Evolutionary conservation across 2,888 invertebrate species (phyloP).

Genomic region (Philaethria dido): DNA sequence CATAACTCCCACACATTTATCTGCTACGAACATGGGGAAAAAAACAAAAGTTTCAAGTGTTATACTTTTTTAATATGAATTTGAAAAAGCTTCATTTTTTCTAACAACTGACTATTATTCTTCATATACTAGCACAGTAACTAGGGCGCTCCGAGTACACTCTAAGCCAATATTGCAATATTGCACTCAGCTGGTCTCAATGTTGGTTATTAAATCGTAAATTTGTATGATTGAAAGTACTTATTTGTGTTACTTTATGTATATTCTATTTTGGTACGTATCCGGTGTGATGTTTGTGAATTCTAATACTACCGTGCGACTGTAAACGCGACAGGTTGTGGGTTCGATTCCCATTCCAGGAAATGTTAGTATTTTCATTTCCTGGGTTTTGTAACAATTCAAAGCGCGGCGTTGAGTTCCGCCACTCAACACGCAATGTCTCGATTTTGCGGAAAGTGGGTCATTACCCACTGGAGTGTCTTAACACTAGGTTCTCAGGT

Average conservation of each 20-base stretch:
- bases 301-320: too few relatives aligned
- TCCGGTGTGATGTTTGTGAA: not conserved
- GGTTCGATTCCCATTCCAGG: too few relatives aligned
- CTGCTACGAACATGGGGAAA: not conserved
- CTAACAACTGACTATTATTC: constrained; percentile 22
- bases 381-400: too few relatives aligned
- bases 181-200: constrained; percentile 22
- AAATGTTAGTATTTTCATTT: too few relatives aligned
- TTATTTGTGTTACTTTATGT: not conserved
- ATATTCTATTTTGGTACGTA: not conserved
- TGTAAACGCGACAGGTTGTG: too few relatives aligned
- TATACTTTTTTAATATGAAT: constrained; percentile 25
- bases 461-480: too few relatives aligned
- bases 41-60: constrained; percentile 20
- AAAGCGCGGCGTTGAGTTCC: too few relatives aligned
- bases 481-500: too few relatives aligned
- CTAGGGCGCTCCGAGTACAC: constrained; percentile 15
- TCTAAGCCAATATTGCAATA: constrained; percentile 36
- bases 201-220: constrained; percentile 26
- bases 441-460: too few relatives aligned
- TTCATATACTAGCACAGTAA: constrained; percentile 25
- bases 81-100: constrained; percentile 24
- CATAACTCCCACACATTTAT: not conserved
- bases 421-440: too few relatives aligned
- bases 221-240: constrained; percentile 14